Evolutionary conservation across 1,140 invertebrate species (phyloP).

Genomic region (Tenebrio molitor): DNA sequence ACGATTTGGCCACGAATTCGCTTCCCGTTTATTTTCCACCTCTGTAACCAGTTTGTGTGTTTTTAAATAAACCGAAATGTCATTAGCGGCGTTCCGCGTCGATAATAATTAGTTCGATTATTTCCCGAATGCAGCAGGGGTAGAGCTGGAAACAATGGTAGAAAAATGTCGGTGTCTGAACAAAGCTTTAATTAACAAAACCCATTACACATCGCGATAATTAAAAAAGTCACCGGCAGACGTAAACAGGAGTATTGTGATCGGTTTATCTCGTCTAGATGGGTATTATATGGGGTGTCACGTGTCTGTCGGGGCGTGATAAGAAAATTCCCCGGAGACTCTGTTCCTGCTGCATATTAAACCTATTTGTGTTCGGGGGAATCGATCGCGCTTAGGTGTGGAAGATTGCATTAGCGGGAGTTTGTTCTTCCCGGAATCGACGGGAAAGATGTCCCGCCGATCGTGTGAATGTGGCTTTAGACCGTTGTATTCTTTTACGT

Average conservation of each 20-base stretch:
- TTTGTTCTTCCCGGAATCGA: conserved; percentile 11
- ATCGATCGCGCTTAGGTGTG: conserved; percentile 36
- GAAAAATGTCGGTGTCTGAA: conserved; percentile 24
- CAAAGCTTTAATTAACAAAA: conserved; percentile 44
- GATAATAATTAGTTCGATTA: conserved; percentile 26
- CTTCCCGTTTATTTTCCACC: conserved; percentile 40
- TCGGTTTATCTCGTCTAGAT: conserved; percentile 38
- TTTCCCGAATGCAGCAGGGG: not conserved
- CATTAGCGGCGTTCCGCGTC: not conserved
- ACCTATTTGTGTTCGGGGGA: conserved; percentile 12
- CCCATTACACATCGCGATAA: conserved; percentile 40
- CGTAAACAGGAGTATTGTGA: conserved; percentile 40
- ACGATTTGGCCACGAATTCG: conserved; percentile 42
- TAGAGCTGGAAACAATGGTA: conserved; percentile 11
- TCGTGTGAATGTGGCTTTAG: conserved; percentile 26
- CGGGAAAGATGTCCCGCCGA: conserved; percentile 10
- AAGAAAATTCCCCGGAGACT: conserved; percentile 39
- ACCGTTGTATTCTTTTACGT: conserved; percentile 20
- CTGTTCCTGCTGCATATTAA: conserved; percentile 29
- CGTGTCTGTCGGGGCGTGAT: conserved; percentile 43
- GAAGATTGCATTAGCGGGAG: not conserved
- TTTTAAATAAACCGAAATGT: not conserved
- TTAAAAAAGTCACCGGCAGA: conserved; percentile 42
- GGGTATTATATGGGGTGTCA: conserved; percentile 41
- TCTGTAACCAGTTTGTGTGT: not conserved